Percentiles rank a stretch among this genome's conserved stretches.
Evolutionary conservation across 2,797 vertebrate genomes (phyloP).

Genomic region (Eidolon dupreanum): DNA sequence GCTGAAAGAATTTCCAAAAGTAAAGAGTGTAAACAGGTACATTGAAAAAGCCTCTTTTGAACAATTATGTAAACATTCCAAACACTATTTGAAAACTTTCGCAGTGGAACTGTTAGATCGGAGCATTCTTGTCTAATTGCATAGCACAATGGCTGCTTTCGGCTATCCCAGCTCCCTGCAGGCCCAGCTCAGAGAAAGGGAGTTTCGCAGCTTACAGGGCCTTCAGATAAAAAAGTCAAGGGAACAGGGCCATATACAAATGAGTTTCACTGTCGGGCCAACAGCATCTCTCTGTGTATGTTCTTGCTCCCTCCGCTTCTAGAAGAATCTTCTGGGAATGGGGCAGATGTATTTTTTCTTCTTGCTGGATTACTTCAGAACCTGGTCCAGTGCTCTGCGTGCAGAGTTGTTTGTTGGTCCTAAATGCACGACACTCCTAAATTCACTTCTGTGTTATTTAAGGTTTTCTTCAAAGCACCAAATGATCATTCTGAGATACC

Average conservation of each 20-base stretch:
- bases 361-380: neutral
- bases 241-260: neutral
- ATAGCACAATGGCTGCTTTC: conserved; percentile 60
- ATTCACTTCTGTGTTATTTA: neutral
- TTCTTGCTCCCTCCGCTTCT: neutral
- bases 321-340: neutral
- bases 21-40: conserved; percentile 96
- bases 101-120: conserved; percentile 76
- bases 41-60: conserved; percentile 90
- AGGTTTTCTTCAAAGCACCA: neutral
- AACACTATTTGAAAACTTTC: conserved; percentile 70
- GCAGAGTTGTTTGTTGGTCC: neutral
- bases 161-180: neutral
- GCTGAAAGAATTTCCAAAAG: conserved; percentile 89
- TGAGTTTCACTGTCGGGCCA: neutral
- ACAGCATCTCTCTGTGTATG: neutral
- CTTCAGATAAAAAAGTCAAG: neutral
- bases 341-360: neutral
- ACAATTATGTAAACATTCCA: conserved; percentile 87
- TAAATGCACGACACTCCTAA: neutral
- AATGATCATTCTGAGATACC: neutral
- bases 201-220: neutral
- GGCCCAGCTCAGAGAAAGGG: neutral
- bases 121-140: conserved; percentile 80
- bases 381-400: neutral